These are phyloP conservation scores for Eulithis testata DNA, from an alignment of 2,888 invertebrate species.

Conservation along the genomic window DNA sequence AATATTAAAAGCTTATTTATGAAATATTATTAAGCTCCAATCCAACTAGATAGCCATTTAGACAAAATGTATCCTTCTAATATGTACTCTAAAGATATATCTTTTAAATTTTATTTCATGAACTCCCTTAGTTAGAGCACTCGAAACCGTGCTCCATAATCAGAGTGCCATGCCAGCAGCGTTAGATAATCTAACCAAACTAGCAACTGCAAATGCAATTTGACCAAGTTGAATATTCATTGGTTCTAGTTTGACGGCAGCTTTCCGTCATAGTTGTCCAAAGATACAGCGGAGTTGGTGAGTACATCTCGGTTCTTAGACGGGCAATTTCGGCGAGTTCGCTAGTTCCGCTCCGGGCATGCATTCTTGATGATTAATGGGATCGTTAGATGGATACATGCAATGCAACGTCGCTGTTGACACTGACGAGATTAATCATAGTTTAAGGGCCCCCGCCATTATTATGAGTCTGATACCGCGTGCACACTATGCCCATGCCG, in stretches of 20 bases:
- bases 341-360: conserved; percentile 47
- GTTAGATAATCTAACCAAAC: conserved; percentile 28
- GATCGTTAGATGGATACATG: conserved; percentile 18
- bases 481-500: no score
- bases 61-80: not conserved
- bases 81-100: not conserved
- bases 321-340: conserved; percentile 53
- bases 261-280: conserved; percentile 47
- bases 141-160: conserved; percentile 14
- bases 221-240: conserved; percentile 57
- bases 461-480: not conserved
- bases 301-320: conserved; percentile 44
- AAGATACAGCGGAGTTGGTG: conserved; percentile 45
- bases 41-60: no score
- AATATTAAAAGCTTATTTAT: no score
- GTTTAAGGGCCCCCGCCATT: not conserved
- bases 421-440: conserved; percentile 9
- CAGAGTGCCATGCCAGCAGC: conserved; percentile 20
- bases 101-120: not conserved
- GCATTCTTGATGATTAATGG: conserved; percentile 49
- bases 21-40: no score
- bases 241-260: conserved; percentile 51
- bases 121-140: not conserved
- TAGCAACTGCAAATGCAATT: conserved; percentile 37
- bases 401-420: conserved; percentile 1